Conservation (phyloP, 2,888 invertebrate species). For the Perizoma affinitatum region DNA sequence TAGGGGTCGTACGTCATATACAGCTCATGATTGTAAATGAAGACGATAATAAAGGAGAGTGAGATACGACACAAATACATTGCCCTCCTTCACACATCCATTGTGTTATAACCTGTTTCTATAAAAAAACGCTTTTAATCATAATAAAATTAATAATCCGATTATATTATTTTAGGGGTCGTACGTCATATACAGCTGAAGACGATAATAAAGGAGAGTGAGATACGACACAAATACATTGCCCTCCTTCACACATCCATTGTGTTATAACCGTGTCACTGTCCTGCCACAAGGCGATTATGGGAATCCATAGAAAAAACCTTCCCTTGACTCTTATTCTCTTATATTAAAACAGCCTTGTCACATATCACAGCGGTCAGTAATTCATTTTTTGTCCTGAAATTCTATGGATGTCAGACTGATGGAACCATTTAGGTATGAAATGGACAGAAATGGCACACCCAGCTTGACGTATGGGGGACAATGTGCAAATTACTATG, state of each 20-base stretch:
- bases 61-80: constrained; percentile 17
- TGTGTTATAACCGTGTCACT: constrained; percentile 19
- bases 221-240: constrained; percentile 17
- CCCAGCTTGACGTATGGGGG: constrained; percentile 37
- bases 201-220: background rate
- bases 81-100: constrained; percentile 20
- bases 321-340: constrained; percentile 18
- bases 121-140: background rate
- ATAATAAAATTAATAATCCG: constrained; percentile 1
- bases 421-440: constrained; percentile 53
- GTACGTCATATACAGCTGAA: background rate
- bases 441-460: constrained; percentile 44
- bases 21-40: constrained; percentile 16
- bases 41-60: background rate
- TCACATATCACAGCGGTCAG: constrained; percentile 41
- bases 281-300: constrained; percentile 8
- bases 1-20: constrained; percentile 1
- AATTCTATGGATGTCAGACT: constrained; percentile 54
- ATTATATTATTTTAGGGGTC: constrained; percentile 11
- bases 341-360: constrained; percentile 28
- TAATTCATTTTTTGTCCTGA: constrained; percentile 52
- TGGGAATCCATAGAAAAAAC: constrained; percentile 19
- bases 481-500: constrained; percentile 28
- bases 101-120: constrained; percentile 6
- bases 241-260: constrained; percentile 21